Evolutionary conservation across 2,888 invertebrate species (phyloP).

Genomic region (Crepidodera aurea): DNA sequence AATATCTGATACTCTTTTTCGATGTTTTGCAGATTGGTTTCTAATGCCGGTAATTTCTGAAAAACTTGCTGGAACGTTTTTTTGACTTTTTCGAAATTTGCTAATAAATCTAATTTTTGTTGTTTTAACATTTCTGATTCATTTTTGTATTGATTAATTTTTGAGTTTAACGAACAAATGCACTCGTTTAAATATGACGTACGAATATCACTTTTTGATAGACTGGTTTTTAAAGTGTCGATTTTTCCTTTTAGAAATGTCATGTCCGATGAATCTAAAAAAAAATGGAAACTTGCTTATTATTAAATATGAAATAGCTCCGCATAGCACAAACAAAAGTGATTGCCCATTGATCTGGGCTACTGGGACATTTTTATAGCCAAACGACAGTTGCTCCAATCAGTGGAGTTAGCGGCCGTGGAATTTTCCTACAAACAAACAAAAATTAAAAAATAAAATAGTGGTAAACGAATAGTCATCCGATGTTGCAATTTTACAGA

Average conservation of each 20-base stretch:
- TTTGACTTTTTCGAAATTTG: slow-evolving; percentile 12
- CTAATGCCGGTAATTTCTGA: slow-evolving; percentile 5
- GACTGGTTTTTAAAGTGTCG: background rate
- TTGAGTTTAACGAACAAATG: background rate
- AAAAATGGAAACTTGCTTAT: no score
- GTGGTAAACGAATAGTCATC: no score
- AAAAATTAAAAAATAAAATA: no score
- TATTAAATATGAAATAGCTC: no score
- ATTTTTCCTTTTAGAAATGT: background rate
- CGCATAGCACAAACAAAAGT: no score
- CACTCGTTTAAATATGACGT: background rate
- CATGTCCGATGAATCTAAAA: slow-evolving; percentile 14
- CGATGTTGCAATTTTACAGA: no score
- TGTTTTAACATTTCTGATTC: slow-evolving; percentile 9
- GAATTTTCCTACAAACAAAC: no score
- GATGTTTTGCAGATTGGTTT: slow-evolving; percentile 21
- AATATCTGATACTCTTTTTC: slow-evolving; percentile 31
- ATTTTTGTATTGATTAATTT: background rate
- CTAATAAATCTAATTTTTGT: background rate
- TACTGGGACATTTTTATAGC: no score
- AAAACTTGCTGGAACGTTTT: slow-evolving; percentile 15
- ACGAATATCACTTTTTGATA: slow-evolving; percentile 2
- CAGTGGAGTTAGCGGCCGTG: no score
- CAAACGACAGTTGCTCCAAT: no score
- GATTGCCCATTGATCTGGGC: no score